Evolutionary conservation across 2,888 invertebrate genomes (phyloP).

Genomic region (Corythucha ciliata): DNA sequence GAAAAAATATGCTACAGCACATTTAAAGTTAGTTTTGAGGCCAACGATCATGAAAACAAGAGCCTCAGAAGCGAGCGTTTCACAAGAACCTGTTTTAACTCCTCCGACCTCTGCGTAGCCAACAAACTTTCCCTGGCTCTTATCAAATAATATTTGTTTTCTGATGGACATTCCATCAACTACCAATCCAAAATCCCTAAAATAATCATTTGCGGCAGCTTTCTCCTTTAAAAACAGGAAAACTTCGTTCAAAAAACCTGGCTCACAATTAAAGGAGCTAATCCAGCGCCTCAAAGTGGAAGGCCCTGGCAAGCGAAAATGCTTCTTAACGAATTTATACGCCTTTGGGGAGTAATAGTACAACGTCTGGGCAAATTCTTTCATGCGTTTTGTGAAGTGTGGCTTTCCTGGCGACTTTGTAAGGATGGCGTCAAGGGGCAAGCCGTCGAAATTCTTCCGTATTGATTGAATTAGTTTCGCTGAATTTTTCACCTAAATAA

Average conservation of each 20-base stretch:
- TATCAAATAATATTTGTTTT: background rate
- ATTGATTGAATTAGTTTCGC: too few species aligned
- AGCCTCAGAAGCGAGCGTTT: background rate
- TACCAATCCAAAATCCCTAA: background rate
- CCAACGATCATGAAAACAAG: background rate
- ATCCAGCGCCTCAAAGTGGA: background rate
- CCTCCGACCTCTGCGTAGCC: background rate
- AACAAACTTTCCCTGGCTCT: background rate
- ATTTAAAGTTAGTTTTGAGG: background rate
- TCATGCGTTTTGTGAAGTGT: too few species aligned
- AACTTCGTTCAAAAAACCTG: background rate
- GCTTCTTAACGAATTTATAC: background rate
- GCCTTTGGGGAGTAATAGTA: too few species aligned
- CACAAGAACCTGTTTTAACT: background rate
- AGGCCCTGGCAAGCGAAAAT: background rate
- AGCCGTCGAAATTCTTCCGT: background rate
- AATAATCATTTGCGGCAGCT: too few species aligned
- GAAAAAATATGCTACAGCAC: background rate
- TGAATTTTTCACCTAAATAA: too few species aligned
- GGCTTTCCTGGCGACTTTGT: too few species aligned
- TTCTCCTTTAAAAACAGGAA: too few species aligned
- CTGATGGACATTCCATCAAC: background rate
- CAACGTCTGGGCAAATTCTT: too few species aligned
- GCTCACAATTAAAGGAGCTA: background rate
- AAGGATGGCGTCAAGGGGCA: too few species aligned